Evolutionary conservation across 2,113 vertebrate species (phyloP).

Genomic region (Protomyctophum bolini): DNA sequence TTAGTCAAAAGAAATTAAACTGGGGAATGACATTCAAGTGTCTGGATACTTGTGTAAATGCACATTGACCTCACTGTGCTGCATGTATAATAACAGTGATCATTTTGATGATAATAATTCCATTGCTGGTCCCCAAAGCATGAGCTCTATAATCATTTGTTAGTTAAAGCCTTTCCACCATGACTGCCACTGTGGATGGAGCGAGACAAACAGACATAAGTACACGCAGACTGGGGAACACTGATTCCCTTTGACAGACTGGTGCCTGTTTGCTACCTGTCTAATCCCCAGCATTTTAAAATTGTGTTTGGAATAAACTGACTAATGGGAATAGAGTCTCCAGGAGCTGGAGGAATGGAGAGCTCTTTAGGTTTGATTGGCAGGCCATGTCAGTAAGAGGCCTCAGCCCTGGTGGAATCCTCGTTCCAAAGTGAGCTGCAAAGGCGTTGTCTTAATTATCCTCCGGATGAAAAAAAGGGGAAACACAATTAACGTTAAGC

Average conservation of each 20-base stretch:
- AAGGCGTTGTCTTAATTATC: conserved; percentile 79
- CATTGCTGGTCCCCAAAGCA: conserved; percentile 51
- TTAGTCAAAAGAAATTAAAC: background rate
- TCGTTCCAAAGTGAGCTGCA: conserved; percentile 64
- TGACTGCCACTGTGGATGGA: conserved; percentile 46
- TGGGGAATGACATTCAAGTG: background rate
- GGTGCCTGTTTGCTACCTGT: conserved; percentile 72
- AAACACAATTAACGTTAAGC: conserved; percentile 80
- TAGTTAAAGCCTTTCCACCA: conserved; percentile 47
- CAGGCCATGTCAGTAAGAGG: conserved; percentile 78
- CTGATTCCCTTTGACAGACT: conserved; percentile 72
- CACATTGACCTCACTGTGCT: conserved; percentile 6
- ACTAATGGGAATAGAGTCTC: conserved; percentile 72
- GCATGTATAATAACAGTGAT: conserved; percentile 37
- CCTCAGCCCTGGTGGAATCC: conserved; percentile 70
- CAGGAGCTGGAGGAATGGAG: conserved; percentile 63
- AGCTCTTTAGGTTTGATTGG: conserved; percentile 78
- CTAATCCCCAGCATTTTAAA: conserved; percentile 78
- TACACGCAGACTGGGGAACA: conserved; percentile 47
- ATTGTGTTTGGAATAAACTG: conserved; percentile 77
- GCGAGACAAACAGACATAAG: conserved; percentile 36
- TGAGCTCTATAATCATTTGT: conserved; percentile 58
- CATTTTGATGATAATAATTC: conserved; percentile 44
- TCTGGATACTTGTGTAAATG: conserved; percentile 4
- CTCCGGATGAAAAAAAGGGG: conserved; percentile 44